Base-by-base conservation (phyloP, 2,113 vertebrate species). In the Pygathrix nemaeus region DNA sequence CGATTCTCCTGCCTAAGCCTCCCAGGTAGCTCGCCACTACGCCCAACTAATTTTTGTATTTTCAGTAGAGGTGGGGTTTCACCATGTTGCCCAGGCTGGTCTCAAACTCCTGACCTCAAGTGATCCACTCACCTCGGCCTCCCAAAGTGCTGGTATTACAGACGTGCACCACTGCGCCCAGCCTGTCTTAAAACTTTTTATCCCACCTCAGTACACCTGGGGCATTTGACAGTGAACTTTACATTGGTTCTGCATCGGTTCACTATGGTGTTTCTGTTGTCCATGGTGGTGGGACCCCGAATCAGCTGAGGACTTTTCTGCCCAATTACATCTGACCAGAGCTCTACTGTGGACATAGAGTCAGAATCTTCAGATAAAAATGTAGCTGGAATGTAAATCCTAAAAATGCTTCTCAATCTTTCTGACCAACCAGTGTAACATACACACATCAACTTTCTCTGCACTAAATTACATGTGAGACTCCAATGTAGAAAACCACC, bases 331-430 rank as follows among this genome's bases (percentile, higher is more conserved):
- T 48, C 32, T 82, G 64, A 89, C 32, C 57, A 92, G 78, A 61
- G 6, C 50, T 89, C 25, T 32, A 90, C 14, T 9, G 17, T n/a
- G 4, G 25, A 87, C 18, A 11, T 25, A 90, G 8, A 90, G 40
- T 87, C 73, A 85, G 14, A 80, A 79, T 73, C 40, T 59, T 75
- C 43, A 95, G 14, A 11, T 38, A 95, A 90, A 93, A 25, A 85
- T 70, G 8, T 20, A 90, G 27, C 18, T 90, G 16, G 17, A 96
- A 94, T 25, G 5, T 73, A 20, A 95, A 87, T 76, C n/a, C 59
- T 27, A 66, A 90, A 76, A 91, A 90, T 78, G 30, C 16, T 84
- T 92, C 40, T 95, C 32, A 93, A 93, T n/a, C 50, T 79, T 23
- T 80, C 21, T 50, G 17, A 45, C 20, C 59, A 90, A 48, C 35